Evolutionary conservation across 2,888 invertebrate species (phyloP).

Genomic region (Tinea semifulvella): DNA sequence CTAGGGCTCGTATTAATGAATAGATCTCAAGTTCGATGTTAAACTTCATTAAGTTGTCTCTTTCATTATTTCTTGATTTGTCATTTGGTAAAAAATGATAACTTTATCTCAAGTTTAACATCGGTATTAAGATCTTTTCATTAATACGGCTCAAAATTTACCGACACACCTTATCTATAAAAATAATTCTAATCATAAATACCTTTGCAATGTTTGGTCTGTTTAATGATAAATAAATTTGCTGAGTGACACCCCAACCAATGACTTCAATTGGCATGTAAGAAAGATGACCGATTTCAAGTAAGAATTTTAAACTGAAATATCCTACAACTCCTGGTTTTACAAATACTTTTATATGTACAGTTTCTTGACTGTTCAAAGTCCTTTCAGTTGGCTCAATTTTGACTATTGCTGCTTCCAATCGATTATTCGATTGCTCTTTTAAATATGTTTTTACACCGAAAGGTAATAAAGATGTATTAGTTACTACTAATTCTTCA

Average conservation of each 20-base stretch:
- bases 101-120: too few relatives aligned
- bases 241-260: conserved; percentile 68
- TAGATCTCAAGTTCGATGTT: too few relatives aligned
- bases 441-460: conserved; percentile 47
- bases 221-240: conserved; percentile 60
- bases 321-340: conserved; percentile 64
- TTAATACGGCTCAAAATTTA: too few relatives aligned
- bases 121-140: too few relatives aligned
- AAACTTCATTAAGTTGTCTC: neutral
- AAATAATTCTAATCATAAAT: conserved; percentile 18
- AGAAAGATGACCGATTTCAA: conserved; percentile 65
- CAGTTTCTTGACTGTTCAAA: conserved; percentile 44
- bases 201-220: conserved; percentile 40
- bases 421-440: conserved; percentile 36
- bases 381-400: conserved; percentile 47
- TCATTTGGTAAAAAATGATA: neutral
- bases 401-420: conserved; percentile 50
- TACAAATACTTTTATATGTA: conserved; percentile 50
- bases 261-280: conserved; percentile 59
- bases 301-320: conserved; percentile 51
- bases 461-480: conserved; percentile 55
- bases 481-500: conserved; percentile 46
- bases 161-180: too few relatives aligned
- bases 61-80: neutral
- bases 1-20: too few relatives aligned